phyloP scores from a whole-genome alignment of 2,888 invertebrate genomes.

The Agrochola lychnidis region DNA sequence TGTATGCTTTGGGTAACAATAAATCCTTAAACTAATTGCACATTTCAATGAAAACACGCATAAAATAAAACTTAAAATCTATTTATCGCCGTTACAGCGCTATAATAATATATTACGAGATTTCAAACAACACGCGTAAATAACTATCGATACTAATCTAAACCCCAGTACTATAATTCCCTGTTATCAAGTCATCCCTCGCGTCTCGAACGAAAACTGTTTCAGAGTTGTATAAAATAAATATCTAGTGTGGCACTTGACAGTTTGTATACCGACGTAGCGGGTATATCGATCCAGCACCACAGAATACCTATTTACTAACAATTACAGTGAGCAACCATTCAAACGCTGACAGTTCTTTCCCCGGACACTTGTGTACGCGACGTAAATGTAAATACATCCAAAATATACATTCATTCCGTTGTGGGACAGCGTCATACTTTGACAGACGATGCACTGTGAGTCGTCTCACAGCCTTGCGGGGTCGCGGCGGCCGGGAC shows the following conservation, averaged over 20 bases:
- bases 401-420: conserved; percentile 88
- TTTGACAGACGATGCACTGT: conserved; percentile 75
- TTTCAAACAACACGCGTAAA: conserved; percentile 89
- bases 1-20: conserved; percentile 89
- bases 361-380: conserved; percentile 73
- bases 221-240: conserved; percentile 80
- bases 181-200: conserved; percentile 79
- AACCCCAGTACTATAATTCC: conserved; percentile 84
- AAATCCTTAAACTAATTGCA: conserved; percentile 86
- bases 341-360: conserved; percentile 81
- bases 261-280: conserved; percentile 74
- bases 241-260: conserved; percentile 88
- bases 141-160: conserved; percentile 83
- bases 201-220: conserved; percentile 71
- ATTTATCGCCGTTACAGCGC: conserved; percentile 81
- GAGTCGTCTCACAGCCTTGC: conserved; percentile 70
- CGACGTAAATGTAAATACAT: conserved; percentile 85
- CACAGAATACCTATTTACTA: conserved; percentile 84
- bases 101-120: conserved; percentile 89
- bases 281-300: conserved; percentile 81
- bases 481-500: conserved; percentile 39
- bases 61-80: conserved; percentile 84
- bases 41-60: conserved; percentile 87
- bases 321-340: conserved; percentile 89
- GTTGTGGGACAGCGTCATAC: conserved; percentile 77